Conservation (phyloP, 2,113 vertebrate genomes). For the Zonotrichia leucophrys region DNA sequence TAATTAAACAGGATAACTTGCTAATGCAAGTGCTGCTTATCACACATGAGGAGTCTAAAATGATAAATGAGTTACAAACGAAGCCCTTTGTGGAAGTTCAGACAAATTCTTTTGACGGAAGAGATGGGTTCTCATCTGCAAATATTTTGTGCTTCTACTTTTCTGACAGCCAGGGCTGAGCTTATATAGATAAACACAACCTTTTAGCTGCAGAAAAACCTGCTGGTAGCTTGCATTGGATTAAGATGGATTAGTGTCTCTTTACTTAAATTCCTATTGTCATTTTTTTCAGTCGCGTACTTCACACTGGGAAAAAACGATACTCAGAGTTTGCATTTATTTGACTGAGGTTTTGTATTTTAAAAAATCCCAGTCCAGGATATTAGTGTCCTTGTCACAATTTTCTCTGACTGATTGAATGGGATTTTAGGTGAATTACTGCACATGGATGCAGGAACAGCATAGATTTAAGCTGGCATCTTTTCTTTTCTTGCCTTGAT, state of each 20-base stretch:
- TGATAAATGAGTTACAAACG: neutral
- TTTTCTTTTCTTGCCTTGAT: neutral
- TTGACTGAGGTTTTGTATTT: neutral
- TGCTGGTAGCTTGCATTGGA: neutral
- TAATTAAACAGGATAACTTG: neutral
- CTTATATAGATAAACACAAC: neutral
- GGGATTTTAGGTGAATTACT: neutral
- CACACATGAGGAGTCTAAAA: neutral
- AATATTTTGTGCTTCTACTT: neutral
- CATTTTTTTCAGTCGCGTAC: accelerated
- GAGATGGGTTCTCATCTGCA: neutral
- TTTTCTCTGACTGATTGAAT: neutral
- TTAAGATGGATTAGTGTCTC: neutral
- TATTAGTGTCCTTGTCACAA: neutral
- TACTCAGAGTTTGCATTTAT: neutral
- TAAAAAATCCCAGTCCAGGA: neutral
- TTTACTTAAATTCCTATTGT: neutral
- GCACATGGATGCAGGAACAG: neutral
- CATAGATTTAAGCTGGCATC: neutral
- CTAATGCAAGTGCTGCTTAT: neutral
- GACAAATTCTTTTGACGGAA: neutral
- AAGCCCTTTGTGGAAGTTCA: neutral
- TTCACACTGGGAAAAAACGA: neutral
- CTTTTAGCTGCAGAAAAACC: neutral
- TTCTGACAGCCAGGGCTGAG: neutral